phyloP scores from a whole-genome alignment of 2,113 vertebrate species.

The Calypte anna region DNA sequence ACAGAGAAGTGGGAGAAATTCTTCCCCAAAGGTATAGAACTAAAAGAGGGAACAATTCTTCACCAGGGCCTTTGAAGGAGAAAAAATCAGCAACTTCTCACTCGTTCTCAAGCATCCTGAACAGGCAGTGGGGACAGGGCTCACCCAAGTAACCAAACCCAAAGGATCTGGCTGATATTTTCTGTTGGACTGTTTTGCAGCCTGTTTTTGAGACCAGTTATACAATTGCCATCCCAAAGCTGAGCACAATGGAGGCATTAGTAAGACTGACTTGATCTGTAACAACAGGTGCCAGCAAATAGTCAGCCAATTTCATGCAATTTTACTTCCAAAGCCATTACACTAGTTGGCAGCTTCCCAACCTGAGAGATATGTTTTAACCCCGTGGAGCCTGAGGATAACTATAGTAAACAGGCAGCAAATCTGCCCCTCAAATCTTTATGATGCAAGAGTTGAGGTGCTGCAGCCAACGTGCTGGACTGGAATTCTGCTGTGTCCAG shows the following conservation, averaged over 20 bases:
- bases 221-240: background rate
- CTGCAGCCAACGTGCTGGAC: no score
- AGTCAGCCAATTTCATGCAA: background rate
- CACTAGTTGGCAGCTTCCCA: constrained; percentile 5
- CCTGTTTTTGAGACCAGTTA: background rate
- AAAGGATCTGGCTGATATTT: background rate
- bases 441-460: background rate
- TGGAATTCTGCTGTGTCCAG: accelerated
- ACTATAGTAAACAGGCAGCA: background rate
- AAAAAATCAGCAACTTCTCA: accelerated
- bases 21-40: background rate
- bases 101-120: accelerated
- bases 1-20: background rate
- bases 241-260: background rate
- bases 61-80: background rate
- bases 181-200: background rate
- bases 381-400: background rate
- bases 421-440: background rate
- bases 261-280: background rate
- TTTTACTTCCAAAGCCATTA: constrained; percentile 42
- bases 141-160: background rate
- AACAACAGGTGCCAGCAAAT: constrained; percentile 52
- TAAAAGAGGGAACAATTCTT: background rate
- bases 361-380: background rate
- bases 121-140: background rate